Base-by-base conservation (phyloP, 1,140 invertebrate species). In the Calliopsis andreniformis region DNA sequence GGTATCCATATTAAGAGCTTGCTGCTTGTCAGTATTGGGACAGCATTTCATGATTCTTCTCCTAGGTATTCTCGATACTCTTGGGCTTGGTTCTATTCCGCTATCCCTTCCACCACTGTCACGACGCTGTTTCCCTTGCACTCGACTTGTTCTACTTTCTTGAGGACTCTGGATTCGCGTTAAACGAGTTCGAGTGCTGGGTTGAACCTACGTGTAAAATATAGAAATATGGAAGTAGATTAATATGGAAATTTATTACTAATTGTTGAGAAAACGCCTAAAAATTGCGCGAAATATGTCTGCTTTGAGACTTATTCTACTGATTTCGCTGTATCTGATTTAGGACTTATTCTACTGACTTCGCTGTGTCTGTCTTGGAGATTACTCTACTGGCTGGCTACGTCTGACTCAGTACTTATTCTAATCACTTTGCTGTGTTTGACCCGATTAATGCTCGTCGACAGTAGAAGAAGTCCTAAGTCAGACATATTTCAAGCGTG, bases 51-150 rank as follows among this genome's bases (percentile, higher is more conserved):
- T 76, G 35, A 77, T 90, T 59, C 88, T 85, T 45, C 89, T 85
- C 43, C 87, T 85, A 3, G 91, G 91, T 69, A 92, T 92, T 53
- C 87, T 84, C 6, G 92, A 92, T n/a, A 91, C 85, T 28, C 92
- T 83, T 0, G 91, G 91, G 78, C 92, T 92, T 7, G 92, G 92
- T 55, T 92, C 92, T 68, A 92, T 92, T 0, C 92, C 91, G 62
- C 91, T 92, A 63, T 92, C 91, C 35, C 89, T 84, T 7, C 90
- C 88, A 0, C 88, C 90, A 43, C 91, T 92, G 55, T 92, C 91
- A 20, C 87, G 84, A 53, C 91, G 87, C 59, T 90, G 89, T 30
- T 87, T 88, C 14, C 83, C 73, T 68, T 85, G 83, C 25, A 85
- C 49, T 79, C 73, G 86, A 20, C 76, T 80, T 7, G 79, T 75